Conservation (phyloP, 2,888 invertebrate genomes). For the Sicus ferrugineus region DNA sequence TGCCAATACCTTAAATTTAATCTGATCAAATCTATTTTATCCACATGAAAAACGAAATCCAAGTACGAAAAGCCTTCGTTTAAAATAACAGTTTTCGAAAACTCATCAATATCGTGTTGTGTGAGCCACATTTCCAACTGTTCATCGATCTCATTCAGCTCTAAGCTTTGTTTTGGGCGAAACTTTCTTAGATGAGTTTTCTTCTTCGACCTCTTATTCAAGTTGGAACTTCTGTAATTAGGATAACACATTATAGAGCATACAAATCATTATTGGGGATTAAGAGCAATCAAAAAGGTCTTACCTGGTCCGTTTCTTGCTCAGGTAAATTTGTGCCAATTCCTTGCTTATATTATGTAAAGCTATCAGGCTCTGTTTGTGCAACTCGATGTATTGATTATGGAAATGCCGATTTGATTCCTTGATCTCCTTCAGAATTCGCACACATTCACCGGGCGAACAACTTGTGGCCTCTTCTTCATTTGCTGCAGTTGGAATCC, state of each 20-base stretch:
- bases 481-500: constrained; percentile 33
- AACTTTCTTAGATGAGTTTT: constrained; percentile 30
- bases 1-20: constrained; percentile 75
- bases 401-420: constrained; percentile 54
- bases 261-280: too few relatives aligned
- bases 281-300: too few relatives aligned
- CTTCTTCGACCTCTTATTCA: constrained; percentile 35
- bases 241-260: neutral
- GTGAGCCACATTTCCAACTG: constrained; percentile 77
- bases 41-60: constrained; percentile 81
- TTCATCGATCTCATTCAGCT: constrained; percentile 65
- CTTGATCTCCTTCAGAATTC: constrained; percentile 54
- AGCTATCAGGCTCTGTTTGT: constrained; percentile 51
- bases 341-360: constrained; percentile 56
- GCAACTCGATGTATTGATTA: constrained; percentile 53
- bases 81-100: constrained; percentile 73
- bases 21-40: constrained; percentile 81
- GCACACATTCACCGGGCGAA: constrained; percentile 49
- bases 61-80: constrained; percentile 80
- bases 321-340: constrained; percentile 56
- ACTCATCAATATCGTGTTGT: constrained; percentile 73
- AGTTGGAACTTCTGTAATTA: constrained; percentile 45
- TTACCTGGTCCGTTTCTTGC: constrained; percentile 31
- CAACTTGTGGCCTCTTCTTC: constrained; percentile 42
- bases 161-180: constrained; percentile 49